These are phyloP conservation scores for Trachythela sp. DNA, from an alignment of 64 coral and sea anemone species.

Conservation along the genomic window DNA sequence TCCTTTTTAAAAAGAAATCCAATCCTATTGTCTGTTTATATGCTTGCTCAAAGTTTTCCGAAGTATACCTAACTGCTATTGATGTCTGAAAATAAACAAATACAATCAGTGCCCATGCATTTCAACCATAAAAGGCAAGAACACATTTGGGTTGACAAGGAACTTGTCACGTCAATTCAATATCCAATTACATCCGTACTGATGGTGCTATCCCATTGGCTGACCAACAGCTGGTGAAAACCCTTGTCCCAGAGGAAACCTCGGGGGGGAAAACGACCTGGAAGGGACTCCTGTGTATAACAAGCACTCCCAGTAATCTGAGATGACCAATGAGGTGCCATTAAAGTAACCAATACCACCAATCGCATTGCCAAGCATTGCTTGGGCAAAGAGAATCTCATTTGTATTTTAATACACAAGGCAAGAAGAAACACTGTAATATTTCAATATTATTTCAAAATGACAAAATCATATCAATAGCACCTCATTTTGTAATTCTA, in stretches of 20 bases:
- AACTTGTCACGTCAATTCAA: constrained; percentile 93
- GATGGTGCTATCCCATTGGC: constrained; percentile 85
- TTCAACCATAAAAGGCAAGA: not conserved
- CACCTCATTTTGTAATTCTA: too few species aligned
- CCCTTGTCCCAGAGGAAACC: constrained; percentile 98
- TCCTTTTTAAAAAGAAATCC: constrained; percentile 88
- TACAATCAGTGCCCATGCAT: not conserved
- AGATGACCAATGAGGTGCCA: constrained; percentile 74
- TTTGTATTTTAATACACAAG: too few species aligned
- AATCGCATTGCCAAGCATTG: constrained; percentile 73
- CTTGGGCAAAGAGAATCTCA: constrained; percentile 70
- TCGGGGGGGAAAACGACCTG: constrained; percentile 78
- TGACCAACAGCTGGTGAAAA: constrained; percentile 90
- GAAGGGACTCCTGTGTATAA: constrained; percentile 92
- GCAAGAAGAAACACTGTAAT: too few species aligned
- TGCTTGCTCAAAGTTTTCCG: constrained; percentile 90
- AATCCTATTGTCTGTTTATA: constrained; percentile 93
- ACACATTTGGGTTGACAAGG: too few species aligned
- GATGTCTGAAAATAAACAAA: constrained; percentile 69
- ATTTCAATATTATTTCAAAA: too few species aligned
- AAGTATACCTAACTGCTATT: constrained; percentile 76
- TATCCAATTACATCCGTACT: constrained; percentile 94
- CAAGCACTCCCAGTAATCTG: constrained; percentile 82
- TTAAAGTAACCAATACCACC: constrained; percentile 92
- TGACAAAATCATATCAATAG: too few species aligned